These are phyloP conservation scores for Pterocles orientalis DNA, from an alignment of 2,113 vertebrate genomes.

Conservation along the genomic window DNA sequence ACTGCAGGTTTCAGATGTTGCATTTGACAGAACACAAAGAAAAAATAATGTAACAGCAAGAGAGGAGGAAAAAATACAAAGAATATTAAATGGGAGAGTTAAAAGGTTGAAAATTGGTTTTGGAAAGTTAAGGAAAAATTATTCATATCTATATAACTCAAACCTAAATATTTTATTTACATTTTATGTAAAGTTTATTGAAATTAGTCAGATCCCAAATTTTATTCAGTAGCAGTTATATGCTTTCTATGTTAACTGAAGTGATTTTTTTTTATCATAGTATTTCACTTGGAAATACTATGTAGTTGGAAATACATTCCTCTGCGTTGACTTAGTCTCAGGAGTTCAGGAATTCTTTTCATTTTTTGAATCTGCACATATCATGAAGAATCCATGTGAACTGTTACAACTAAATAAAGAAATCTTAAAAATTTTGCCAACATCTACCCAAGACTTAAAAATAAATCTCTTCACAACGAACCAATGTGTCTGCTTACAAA, in stretches of 20 bases:
- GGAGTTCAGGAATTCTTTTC: background rate
- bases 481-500: background rate
- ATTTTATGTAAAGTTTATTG: background rate
- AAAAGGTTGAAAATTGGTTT: background rate
- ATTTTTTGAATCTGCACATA: background rate
- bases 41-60: background rate
- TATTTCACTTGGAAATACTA: background rate
- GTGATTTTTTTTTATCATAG: background rate
- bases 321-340: background rate
- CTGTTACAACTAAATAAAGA: background rate
- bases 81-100: background rate
- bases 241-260: background rate
- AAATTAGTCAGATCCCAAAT: background rate
- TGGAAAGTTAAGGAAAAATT: background rate
- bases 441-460: background rate
- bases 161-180: background rate
- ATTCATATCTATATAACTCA: background rate
- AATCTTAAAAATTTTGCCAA: background rate
- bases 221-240: background rate
- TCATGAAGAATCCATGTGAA: background rate
- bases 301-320: background rate
- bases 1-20: background rate
- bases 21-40: background rate
- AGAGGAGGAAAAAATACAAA: background rate
- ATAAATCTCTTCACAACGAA: background rate